These are phyloP conservation scores for Spodoptera frugiperda DNA, from an alignment of 1,140 invertebrate genomes.

Conservation along the genomic window DNA sequence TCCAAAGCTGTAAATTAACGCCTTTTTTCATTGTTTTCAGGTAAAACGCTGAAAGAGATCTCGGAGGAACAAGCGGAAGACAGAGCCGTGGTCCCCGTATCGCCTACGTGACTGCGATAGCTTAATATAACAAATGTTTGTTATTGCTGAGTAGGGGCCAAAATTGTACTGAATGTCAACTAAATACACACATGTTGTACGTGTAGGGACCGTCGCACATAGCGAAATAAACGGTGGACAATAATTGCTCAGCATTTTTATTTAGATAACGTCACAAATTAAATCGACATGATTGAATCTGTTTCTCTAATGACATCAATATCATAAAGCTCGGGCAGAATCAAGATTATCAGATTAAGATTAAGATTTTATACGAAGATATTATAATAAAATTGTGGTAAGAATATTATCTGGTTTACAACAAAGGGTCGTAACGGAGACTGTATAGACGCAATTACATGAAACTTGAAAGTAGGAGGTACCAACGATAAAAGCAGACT, in stretches of 20 bases:
- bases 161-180: conserved; percentile 33
- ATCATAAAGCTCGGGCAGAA: neutral
- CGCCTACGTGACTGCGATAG: conserved; percentile 55
- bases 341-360: conserved; percentile 12
- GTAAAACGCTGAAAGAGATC: conserved; percentile 82
- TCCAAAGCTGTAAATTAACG: conserved; percentile 83
- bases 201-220: conserved; percentile 7
- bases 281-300: neutral
- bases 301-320: neutral
- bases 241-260: conserved; percentile 46
- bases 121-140: conserved; percentile 38
- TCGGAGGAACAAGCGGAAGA: conserved; percentile 58
- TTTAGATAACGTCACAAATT: conserved; percentile 25
- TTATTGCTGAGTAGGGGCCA: conserved; percentile 19
- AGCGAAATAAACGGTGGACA: conserved; percentile 30
- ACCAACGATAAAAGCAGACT: conserved; percentile 50
- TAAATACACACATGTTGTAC: conserved; percentile 28
- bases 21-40: conserved; percentile 83
- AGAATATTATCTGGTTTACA: conserved; percentile 34
- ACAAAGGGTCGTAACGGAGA: conserved; percentile 35
- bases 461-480: conserved; percentile 54
- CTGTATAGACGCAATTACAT: conserved; percentile 46
- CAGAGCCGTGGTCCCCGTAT: conserved; percentile 58
- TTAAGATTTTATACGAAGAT: conserved; percentile 11
- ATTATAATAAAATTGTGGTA: conserved; percentile 18